A percentile compares a stretch with the other conserved stretches of the same genome.
Conservation (phyloP, 2,888 invertebrate species). For the Agrilus biguttatus region DNA sequence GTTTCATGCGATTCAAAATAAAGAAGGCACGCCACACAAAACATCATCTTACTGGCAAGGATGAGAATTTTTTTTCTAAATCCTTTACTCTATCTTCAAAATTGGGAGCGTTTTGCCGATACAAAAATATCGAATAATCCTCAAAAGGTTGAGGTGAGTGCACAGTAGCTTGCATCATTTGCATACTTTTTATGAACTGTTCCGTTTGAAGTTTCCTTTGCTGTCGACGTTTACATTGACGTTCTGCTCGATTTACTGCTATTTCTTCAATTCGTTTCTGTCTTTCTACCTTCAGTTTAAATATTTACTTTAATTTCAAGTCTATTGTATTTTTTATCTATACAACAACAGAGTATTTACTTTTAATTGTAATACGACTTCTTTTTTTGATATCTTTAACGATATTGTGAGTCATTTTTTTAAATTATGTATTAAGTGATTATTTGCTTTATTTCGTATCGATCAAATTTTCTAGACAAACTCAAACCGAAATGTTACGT, state of each 20-base stretch:
- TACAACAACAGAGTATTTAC: background rate
- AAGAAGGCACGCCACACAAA: conserved; percentile 12
- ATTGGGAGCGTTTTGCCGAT: conserved; percentile 70
- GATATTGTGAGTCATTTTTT: too few species aligned
- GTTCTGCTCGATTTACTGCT: conserved; percentile 48
- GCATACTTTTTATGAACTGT: conserved; percentile 72
- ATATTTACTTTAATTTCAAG: background rate
- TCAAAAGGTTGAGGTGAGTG: conserved; percentile 54
- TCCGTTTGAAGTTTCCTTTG: conserved; percentile 63
- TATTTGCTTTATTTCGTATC: too few species aligned
- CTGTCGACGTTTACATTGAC: conserved; percentile 45
- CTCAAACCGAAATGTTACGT: too few species aligned
- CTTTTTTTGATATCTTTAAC: too few species aligned
- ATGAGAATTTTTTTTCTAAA: conserved; percentile 58
- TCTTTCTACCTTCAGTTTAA: conserved; percentile 48
- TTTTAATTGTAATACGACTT: too few species aligned
- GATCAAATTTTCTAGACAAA: too few species aligned
- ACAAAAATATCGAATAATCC: conserved; percentile 73
- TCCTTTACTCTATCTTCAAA: conserved; percentile 75
- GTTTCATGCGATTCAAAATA: conserved; percentile 2
- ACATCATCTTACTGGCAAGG: conserved; percentile 46
- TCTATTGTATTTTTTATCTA: background rate
- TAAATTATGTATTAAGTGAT: too few species aligned
- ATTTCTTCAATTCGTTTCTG: conserved; percentile 63
- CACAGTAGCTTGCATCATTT: conserved; percentile 69